Conservation (phyloP, 2,797 vertebrate genomes). For the Falco novaeseelandiae region DNA sequence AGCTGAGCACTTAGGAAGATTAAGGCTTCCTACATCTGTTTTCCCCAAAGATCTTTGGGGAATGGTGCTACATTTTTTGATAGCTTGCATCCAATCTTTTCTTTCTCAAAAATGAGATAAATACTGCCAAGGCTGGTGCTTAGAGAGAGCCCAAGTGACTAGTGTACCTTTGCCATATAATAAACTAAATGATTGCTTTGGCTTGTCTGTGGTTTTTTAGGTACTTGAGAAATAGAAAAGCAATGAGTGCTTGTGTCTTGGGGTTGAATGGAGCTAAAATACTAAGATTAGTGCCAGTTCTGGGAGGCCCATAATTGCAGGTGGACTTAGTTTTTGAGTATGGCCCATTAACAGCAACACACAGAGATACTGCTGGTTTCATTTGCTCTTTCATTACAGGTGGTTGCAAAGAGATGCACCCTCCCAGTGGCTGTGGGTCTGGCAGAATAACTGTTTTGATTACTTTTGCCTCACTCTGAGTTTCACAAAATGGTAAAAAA, state of each 20-base stretch:
- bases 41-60: background rate
- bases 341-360: background rate
- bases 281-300: background rate
- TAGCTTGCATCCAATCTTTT: background rate
- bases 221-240: slow-evolving; percentile 13
- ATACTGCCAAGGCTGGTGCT: background rate
- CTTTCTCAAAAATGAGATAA: slow-evolving; percentile 16
- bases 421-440: background rate
- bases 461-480: background rate
- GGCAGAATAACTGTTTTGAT: background rate
- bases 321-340: background rate
- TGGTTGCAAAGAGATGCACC: background rate
- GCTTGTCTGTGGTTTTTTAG: background rate
- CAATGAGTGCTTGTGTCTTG: background rate
- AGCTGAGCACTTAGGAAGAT: slow-evolving; percentile 22
- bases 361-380: background rate
- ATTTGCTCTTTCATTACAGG: background rate
- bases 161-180: background rate
- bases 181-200: slow-evolving; percentile 49
- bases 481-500: background rate
- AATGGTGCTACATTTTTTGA: background rate
- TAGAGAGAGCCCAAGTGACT: background rate
- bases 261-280: background rate
- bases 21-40: slow-evolving; percentile 26
- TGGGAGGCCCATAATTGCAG: background rate